Conservation (phyloP, 2,888 invertebrate species). For the Cerceris rybyensis region DNA sequence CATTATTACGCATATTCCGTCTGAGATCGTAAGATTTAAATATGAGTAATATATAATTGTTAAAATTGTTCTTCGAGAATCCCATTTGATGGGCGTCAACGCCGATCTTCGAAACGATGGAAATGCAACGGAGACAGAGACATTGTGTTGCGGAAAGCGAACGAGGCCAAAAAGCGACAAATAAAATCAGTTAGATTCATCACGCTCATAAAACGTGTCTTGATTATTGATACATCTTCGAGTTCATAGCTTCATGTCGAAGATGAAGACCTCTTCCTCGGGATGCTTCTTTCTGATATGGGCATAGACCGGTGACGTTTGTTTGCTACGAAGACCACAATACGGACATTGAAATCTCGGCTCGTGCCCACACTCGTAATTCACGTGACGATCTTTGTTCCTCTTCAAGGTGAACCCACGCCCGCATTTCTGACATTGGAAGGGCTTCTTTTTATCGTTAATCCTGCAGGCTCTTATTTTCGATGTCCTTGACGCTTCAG, state of each 20-base stretch:
- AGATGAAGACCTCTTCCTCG: constrained; percentile 69
- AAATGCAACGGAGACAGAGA: constrained; percentile 5
- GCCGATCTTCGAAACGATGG: constrained; percentile 8
- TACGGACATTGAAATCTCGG: constrained; percentile 76
- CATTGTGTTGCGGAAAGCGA: constrained; percentile 21
- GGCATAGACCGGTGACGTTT: constrained; percentile 71
- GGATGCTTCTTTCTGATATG: constrained; percentile 72
- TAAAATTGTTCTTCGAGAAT: background rate
- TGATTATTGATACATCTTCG: no score
- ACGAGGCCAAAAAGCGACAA: constrained; percentile 21
- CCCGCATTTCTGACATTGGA: constrained; percentile 75
- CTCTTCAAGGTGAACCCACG: constrained; percentile 74
- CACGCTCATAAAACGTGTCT: no score
- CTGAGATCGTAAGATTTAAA: background rate
- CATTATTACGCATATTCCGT: background rate
- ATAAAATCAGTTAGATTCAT: background rate
- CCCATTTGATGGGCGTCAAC: background rate
- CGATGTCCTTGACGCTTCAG: constrained; percentile 25
- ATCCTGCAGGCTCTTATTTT: constrained; percentile 45
- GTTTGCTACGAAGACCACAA: constrained; percentile 72
- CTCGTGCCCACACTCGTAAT: constrained; percentile 76
- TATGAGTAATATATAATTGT: background rate
- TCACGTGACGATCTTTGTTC: constrained; percentile 74
- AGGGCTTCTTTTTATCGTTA: constrained; percentile 64
- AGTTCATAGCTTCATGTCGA: constrained; percentile 66